These are phyloP conservation scores for Mythimna vitellina DNA, from an alignment of 2,888 invertebrate species.

Conservation along the genomic window DNA sequence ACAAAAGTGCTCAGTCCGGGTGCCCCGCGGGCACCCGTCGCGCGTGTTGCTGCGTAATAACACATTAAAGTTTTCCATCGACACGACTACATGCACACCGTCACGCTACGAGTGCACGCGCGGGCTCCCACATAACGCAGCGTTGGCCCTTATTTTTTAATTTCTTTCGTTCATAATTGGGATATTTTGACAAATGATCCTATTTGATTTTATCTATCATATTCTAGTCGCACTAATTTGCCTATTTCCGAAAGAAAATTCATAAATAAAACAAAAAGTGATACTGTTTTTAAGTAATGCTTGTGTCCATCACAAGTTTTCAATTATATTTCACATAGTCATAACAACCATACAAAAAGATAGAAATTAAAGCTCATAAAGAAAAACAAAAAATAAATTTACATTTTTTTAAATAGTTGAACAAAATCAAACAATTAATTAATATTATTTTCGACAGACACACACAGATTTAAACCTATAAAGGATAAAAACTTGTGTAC, in stretches of 20 bases:
- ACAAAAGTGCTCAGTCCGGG: too few species aligned
- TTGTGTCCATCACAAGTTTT: constrained; percentile 34
- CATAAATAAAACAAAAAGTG: constrained; percentile 55
- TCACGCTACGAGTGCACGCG: too few species aligned
- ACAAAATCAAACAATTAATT: constrained; percentile 17
- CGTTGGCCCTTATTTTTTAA: neutral
- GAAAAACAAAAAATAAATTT: constrained; percentile 20
- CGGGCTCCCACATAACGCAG: too few species aligned
- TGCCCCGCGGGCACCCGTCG: too few species aligned
- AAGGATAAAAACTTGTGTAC: constrained; percentile 2
- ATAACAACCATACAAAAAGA: constrained; percentile 41
- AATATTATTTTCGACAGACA: constrained; percentile 9
- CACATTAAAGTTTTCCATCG: too few species aligned
- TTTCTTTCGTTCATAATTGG: neutral
- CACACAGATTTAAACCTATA: neutral
- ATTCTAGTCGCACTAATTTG: neutral
- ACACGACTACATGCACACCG: too few species aligned
- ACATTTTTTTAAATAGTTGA: neutral
- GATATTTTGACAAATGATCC: neutral
- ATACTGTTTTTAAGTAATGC: constrained; percentile 29
- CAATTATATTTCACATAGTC: constrained; percentile 42
- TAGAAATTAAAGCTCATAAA: constrained; percentile 49
- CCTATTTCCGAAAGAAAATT: neutral
- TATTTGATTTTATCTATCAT: neutral
- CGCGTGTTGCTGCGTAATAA: too few species aligned